Base-by-base conservation (phyloP, 2,797 vertebrate species). In the Galaxias olidus region DNA sequence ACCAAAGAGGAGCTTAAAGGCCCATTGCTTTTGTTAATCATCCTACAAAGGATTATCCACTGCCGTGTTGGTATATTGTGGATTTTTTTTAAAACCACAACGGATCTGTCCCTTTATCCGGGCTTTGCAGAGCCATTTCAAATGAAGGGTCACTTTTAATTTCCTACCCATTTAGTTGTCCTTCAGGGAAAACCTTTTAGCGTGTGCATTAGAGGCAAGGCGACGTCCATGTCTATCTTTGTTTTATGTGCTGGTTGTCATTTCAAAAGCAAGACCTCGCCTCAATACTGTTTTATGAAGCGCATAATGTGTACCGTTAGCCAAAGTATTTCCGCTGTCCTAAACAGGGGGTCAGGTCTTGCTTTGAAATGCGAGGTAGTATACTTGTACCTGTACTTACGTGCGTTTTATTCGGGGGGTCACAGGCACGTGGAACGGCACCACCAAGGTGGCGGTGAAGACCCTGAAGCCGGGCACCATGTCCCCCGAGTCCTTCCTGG, bases 381-480 rank as follows among this genome's bases (percentile, higher is more conserved):
- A 41, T 47, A 10, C 48, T 8, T 48, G 18, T 9, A 0, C 4
- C 42, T 51, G 50, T 69, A 49, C 67, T 84, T 46, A 83, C 9
- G 42, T 48, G 11, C 10, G 47, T 12, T 1, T 68, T 1, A 71
- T 7, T 67, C 55, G n/a, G 4, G 63, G 73, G 81, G 73, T n/a
- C n/a, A 10, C 90, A 99, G 97, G 97, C 79, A 98, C 96, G 0
- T 99, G 97, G 97, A 99, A 99, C 1, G 96, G 96, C 79, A 98
- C 96, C 89, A 99, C 97, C 19, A 96, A 98, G 87, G 97, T 99
- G 82, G 97, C 97, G 49, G 97, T 99, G 88, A 99, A 99, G 90
- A 99, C 96, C 17, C 90, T 99, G 82, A 98, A 98, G 81, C 94
- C 96, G 1, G 97, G 97, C 76, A 98, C 97, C 46, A 99, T 99